phyloP scores from a whole-genome alignment of 2,113 vertebrate species.

The Donacobius atricapilla region DNA sequence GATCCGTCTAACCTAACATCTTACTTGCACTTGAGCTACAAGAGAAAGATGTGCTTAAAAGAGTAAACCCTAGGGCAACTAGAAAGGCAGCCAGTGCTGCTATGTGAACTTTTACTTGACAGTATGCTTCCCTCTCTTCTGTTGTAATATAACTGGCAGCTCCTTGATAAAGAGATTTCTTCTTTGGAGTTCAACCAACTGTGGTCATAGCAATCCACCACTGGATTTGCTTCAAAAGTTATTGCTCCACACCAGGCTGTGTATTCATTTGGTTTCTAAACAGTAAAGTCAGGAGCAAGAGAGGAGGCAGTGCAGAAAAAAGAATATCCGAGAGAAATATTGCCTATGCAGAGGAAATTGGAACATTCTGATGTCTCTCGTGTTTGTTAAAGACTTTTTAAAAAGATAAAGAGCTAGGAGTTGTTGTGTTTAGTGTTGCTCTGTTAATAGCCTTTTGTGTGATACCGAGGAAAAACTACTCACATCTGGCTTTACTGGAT shows the following conservation, averaged over 20 bases:
- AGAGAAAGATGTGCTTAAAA: background rate
- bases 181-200: background rate
- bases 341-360: background rate
- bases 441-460: background rate
- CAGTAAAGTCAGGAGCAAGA: background rate
- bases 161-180: background rate
- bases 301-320: background rate
- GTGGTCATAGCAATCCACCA: background rate
- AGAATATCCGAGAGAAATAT: accelerated
- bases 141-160: background rate
- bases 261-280: background rate
- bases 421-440: background rate
- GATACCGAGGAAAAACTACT: background rate
- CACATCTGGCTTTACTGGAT: background rate
- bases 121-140: accelerated
- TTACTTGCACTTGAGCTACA: background rate
- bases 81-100: background rate
- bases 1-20: background rate
- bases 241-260: background rate
- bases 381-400: background rate
- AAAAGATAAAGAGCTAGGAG: background rate
- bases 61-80: background rate
- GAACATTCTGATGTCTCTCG: background rate
- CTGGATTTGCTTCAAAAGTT: background rate
- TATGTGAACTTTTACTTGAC: background rate